These are phyloP conservation scores for Gisinianus flammeolus DNA, from an alignment of 2,888 invertebrate species.

Conservation along the genomic window DNA sequence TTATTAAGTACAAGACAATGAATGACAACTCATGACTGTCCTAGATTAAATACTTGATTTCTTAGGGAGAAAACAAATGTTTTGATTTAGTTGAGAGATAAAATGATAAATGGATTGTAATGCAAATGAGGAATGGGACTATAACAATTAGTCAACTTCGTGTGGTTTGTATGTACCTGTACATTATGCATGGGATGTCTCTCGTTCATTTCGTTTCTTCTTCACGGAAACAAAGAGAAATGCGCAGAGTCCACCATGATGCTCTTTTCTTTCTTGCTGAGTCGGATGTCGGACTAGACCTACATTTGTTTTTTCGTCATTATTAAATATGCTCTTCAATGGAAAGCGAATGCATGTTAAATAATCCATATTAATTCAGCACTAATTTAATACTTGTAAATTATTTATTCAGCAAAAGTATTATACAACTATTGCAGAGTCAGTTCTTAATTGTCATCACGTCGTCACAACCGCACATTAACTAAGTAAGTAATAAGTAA, in stretches of 20 bases:
- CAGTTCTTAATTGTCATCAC: slow-evolving; percentile 12
- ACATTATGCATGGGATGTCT: neutral
- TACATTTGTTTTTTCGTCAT: too few relatives aligned
- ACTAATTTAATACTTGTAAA: neutral
- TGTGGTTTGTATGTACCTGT: neutral
- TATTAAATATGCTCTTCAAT: neutral
- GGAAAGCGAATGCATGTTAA: neutral
- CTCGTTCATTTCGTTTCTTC: neutral
- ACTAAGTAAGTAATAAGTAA: neutral
- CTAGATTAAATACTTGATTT: too few relatives aligned
- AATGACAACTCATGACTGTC: too few relatives aligned
- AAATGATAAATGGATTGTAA: too few relatives aligned
- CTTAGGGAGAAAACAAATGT: too few relatives aligned
- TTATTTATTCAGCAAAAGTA: neutral
- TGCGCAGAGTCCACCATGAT: too few relatives aligned
- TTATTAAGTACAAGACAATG: too few relatives aligned
- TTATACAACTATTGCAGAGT: neutral
- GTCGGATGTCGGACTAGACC: too few relatives aligned
- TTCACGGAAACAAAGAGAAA: neutral
- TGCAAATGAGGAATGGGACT: neutral
- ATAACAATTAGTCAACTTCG: neutral
- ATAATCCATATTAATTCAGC: too few relatives aligned
- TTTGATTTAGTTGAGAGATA: too few relatives aligned
- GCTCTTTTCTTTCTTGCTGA: too few relatives aligned
- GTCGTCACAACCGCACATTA: slow-evolving; percentile 1